A percentile compares a stretch with the other conserved stretches of the same genome.
These are phyloP conservation scores for Solenodon paradoxus DNA, from an alignment of 2,113 vertebrate species.

Conservation along the genomic window DNA sequence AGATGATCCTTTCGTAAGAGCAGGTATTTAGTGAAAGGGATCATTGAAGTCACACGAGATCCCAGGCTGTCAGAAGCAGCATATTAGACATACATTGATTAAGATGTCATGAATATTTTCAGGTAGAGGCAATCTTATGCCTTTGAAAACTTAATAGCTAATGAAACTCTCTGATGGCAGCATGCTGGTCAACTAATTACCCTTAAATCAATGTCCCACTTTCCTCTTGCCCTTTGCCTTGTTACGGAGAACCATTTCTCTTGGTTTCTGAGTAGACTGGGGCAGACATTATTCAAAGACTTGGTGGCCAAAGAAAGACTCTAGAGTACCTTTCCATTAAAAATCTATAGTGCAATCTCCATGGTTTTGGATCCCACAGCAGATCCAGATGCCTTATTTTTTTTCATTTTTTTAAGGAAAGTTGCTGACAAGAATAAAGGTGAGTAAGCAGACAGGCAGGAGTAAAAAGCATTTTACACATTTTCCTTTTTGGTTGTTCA, in stretches of 20 bases:
- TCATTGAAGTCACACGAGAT: background rate
- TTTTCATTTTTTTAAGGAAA: too few relatives aligned
- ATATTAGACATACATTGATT: background rate
- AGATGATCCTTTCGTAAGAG: background rate
- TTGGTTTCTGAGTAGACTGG: background rate
- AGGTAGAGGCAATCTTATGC: background rate
- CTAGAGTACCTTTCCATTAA: rapidly evolving
- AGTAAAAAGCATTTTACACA: too few relatives aligned
- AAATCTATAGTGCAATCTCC: rapidly evolving
- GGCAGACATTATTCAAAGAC: background rate
- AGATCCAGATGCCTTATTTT: too few relatives aligned
- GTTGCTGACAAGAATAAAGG: too few relatives aligned
- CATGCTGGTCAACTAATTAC: background rate
- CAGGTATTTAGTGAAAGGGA: background rate
- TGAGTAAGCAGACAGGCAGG: too few relatives aligned
- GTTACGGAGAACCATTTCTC: background rate
- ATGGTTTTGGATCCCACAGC: background rate
- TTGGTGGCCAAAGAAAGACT: background rate
- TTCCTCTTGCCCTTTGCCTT: background rate
- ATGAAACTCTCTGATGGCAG: background rate
- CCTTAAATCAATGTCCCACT: background rate
- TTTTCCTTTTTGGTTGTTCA: too few relatives aligned
- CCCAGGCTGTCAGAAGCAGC: background rate
- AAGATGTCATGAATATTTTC: background rate
- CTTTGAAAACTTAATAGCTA: background rate